Base-by-base conservation (phyloP, 2,113 vertebrate species). In the Rhinolophus sinicus region DNA sequence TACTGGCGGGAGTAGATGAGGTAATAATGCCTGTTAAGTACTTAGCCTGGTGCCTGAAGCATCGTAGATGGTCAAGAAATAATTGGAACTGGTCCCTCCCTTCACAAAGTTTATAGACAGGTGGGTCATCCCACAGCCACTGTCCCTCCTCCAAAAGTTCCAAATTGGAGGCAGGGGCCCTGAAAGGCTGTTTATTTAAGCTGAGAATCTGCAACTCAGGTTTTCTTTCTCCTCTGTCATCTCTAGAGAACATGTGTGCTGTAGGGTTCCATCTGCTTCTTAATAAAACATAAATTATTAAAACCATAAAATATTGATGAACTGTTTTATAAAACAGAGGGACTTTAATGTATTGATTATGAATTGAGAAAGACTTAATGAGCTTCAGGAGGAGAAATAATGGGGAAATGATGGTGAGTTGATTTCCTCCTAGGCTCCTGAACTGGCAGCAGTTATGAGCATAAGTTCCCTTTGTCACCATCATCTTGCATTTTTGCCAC, bases 281-380 rank as follows among this genome's bases (percentile, higher is more conserved):
- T 97, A 98, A 98, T 98, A 98, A 98, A 97, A 81, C 75, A 98
- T 98, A 95, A 98, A 98, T 98, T 98, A 98, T 98, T 98, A 98
- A 98, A 98, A 93, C 95, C 96, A 97, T 98, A 97, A 98, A 98
- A 98, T 98, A 98, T 98, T 98, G 97, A 98, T 98, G 98, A 98
- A 96, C 90, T 98, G 88, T 98, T 98, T 98, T 97, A 97, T 98
- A 97, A 98, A 98, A 96, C 98, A 98, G 98, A 98, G 97, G 94
- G 90, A 95, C 50, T 98, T 98, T 98, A 98, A 98, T 97, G 97
- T 98, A 98, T 99, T 98, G 98, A 98, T 98, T 98, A 97, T 97
- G 98, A 98, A 98, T 97, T 96, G 96, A 98, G 88, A 98, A 98
- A 98, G 93, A 90, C 76, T 97, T 98, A 97, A 98, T 98, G 98